Evolutionary conservation across 2,888 invertebrate genomes (phyloP), one percentile per base, ranked within the genome.

Genomic region (Zaprionus obscuricornis): DNA sequence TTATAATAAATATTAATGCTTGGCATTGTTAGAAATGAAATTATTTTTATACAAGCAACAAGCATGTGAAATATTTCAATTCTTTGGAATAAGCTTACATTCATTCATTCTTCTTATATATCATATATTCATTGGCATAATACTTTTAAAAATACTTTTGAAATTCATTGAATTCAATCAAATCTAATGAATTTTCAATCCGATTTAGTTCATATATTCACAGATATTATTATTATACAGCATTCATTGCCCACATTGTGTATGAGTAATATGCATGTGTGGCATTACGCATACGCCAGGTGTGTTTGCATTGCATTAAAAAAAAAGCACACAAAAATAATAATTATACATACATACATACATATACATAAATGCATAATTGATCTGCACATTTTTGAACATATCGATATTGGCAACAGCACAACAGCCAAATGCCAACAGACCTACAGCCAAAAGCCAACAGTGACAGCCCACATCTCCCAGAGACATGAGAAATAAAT

Each of bases 261-360:
- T 63, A 68, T 77, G 47, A 54, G 64, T 49, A 60, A 74, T 72
- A 47, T 69, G 45, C 45, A 60, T 58, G 51, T 18, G 22, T n/a
- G 26, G 24, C n/a, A 65, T 55, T 60, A 62, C 71, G 47, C 54
- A 82, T 78, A 68, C 83, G 75, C 68, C 76, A 68, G 63, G 57
- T 78, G 67, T 37, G 55, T 56, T 34, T 8, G 22, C 10, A 4
- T 1, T 5, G 8, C 10, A 20, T 3, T 13, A 22, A 4, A 26
- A 34, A 52, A 27, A 54, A 29, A 36, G 6, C 40, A 10, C 26
- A 39, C 11, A 8, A 20, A 20, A 29, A 22, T 34, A n/a, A n/a
- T n/a, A n/a, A n/a, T n/a, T n/a, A n/a, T n/a, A n/a, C n/a, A n/a
- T n/a, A 33, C 29, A 33, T 20, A 45, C 22, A 37, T 31, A 13